Percentiles rank a stretch among this genome's conserved stretches.
phyloP scores from a whole-genome alignment of 1,140 invertebrate species.

The Nautilus pompilius region DNA sequence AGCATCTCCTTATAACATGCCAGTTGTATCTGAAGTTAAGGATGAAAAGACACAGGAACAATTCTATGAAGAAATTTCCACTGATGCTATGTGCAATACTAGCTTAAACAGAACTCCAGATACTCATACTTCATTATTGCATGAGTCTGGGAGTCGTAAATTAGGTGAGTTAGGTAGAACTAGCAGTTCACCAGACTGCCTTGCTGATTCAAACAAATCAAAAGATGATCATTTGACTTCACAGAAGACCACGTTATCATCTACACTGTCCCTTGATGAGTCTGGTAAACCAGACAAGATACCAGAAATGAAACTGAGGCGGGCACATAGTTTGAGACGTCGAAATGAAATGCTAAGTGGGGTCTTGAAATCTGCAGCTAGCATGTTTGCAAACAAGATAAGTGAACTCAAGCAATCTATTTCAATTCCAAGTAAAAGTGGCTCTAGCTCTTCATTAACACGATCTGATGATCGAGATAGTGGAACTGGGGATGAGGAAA shows the following conservation, averaged over 20 bases:
- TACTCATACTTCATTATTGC: no score
- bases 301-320: constrained; percentile 11
- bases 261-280: constrained; percentile 22
- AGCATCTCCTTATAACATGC: no score
- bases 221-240: constrained; percentile 8
- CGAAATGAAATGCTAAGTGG: constrained; percentile 41
- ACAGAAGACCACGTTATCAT: constrained; percentile 19
- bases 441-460: constrained; percentile 33
- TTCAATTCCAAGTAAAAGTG: constrained; percentile 38
- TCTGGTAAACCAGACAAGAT: neutral
- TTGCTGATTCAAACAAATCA: constrained; percentile 13
- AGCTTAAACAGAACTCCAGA: no score
- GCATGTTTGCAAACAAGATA: constrained; percentile 75
- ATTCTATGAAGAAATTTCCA: no score
- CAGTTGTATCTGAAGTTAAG: no score
- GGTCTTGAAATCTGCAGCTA: constrained; percentile 66
- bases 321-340: constrained; percentile 20
- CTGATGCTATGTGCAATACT: no score
- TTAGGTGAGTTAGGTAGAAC: constrained; percentile 29
- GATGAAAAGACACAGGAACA: no score
- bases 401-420: constrained; percentile 92
- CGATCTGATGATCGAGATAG: constrained; percentile 19
- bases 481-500: constrained; percentile 12
- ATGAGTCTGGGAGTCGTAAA: neutral
- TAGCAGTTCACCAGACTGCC: constrained; percentile 28